phyloP scores from a whole-genome alignment of 2,797 vertebrate genomes.

The Chelonia mydas region DNA sequence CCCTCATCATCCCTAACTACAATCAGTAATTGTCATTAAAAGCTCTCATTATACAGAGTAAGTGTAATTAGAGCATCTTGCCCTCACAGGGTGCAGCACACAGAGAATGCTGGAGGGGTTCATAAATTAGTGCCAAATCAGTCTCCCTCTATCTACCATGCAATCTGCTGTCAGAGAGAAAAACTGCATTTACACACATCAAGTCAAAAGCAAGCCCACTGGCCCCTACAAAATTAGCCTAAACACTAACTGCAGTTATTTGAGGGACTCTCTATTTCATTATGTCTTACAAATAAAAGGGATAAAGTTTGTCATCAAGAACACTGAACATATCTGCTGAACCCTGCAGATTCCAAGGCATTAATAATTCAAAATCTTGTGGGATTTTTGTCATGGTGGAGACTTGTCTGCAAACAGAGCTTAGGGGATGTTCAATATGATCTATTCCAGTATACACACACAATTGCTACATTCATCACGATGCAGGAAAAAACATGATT shows the following conservation, averaged over 20 bases:
- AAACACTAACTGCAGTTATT: slow-evolving; percentile 82
- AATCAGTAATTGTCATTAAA: slow-evolving; percentile 83
- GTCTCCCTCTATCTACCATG: slow-evolving; percentile 55
- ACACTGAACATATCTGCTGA: slow-evolving; percentile 88
- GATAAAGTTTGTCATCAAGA: slow-evolving; percentile 89
- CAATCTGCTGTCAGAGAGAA: slow-evolving; percentile 67
- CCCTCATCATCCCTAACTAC: slow-evolving; percentile 76
- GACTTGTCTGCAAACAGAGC: slow-evolving; percentile 86
- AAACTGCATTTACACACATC: slow-evolving; percentile 79
- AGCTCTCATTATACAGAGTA: slow-evolving; percentile 77
- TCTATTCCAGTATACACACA: slow-evolving; percentile 79
- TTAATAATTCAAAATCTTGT: slow-evolving; percentile 94
- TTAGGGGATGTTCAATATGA: slow-evolving; percentile 85
- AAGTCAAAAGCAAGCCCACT: slow-evolving; percentile 81
- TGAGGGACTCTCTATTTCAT: slow-evolving; percentile 86
- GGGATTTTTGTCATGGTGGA: slow-evolving; percentile 88
- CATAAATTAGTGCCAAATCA: slow-evolving; percentile 82
- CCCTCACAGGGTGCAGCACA: slow-evolving; percentile 67
- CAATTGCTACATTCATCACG: slow-evolving; percentile 75
- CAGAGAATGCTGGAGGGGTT: slow-evolving; percentile 69
- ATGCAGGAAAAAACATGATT: slow-evolving; percentile 62
- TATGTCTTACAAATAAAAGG: slow-evolving; percentile 88
- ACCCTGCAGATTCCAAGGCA: slow-evolving; percentile 87
- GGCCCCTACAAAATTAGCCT: slow-evolving; percentile 85
- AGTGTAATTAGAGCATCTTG: slow-evolving; percentile 80